Evolutionary conservation across 2,888 invertebrate genomes (phyloP), one percentile per base, ranked within the genome.

Genomic region (Teleogryllus oceanicus): DNA sequence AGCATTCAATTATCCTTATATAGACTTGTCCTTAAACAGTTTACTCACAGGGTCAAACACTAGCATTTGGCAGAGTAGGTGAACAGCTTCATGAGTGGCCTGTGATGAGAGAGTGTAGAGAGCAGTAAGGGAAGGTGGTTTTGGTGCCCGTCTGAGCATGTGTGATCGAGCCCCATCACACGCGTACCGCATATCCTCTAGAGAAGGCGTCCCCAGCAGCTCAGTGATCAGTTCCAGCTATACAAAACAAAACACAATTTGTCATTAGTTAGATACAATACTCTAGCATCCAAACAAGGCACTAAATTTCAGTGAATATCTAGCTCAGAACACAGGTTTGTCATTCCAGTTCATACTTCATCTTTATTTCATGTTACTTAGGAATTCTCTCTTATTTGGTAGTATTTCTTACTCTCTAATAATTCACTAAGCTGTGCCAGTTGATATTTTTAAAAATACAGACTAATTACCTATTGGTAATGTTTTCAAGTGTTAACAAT

Each of bases 161-260:
- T 98, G 97, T 49, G 94, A 92, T 84, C 94, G 92, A 75, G 98
- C 98, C 82, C 96, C 97, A 84, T 98, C 97, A 88, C 99, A 99
- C 78, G 98, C 98, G 87, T 96, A 94, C 85, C 94, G 92, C 97
- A 99, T 98, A 88, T 99, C 99, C 85, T 97, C 96, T 85, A 95
- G 89, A 81, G 94, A 92, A 75, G 99, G 99, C 79, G 99, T 98
- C 84, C 99, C 99, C 85, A 99, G 90, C 84, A 99, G 90, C 88
- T 99, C 98, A 79, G 98, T 98, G 86, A 99, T 99, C 86, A 98
- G 89, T 89, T 99, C 99, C 90, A 99, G 89, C 93, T 97, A 91
- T 80, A 88, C 83, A 37, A 37, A 37, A 37, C 37, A 37, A 37
- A 37, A 37, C 37, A 37, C 0, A 37, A 37, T 37, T 37, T 8